Base-by-base conservation (phyloP, 64 coral and sea anemone genomes). In the Dendronephthya gigantea region DNA sequence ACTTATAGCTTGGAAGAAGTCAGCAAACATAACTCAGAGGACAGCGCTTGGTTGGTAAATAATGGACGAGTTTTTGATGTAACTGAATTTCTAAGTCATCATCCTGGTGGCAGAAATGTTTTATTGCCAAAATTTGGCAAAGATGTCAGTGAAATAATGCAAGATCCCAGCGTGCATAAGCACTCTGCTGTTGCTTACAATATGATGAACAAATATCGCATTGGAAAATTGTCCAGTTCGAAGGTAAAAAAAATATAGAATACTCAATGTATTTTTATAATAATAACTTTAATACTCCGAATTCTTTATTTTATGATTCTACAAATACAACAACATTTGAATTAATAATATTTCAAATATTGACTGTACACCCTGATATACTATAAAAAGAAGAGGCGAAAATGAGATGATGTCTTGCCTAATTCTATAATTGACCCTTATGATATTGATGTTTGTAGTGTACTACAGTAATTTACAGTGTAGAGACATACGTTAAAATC, bases 21-120 rank as follows among this genome's bases (percentile, higher is more conserved):
- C 51, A 50, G 66, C 47, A 79, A 81, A 29, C 95, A 98, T 72
- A 84, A 70, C 32, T 89, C 50, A 23, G 92, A 93, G 35, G 83
- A 88, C 35, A 92, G 91, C 82, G 87, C 72, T 22, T 98, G 95
- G 95, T 37, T 98, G 19, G 86, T 93, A 17, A 92, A 98, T 82
- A 88, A 76, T 34, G 88, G 90, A 72, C 90, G 89, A 40, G 95
- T 98, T 9, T 98, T 93, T 65, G 95, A 98, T 87, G 82, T 98
- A 27, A 98, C 89, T 35, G 51, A 49, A 22, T 98, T 98, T 89
- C 37, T 93, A 19, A 91, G 89, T 39, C 85, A 89, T 22, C 95
- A 98, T 68, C 95, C 95, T 7, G 95, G 95, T 9, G 95, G 95
- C 2, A 93, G 91, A 43, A 91, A 98, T 82, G 91, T 98, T 90